phyloP scores from a whole-genome alignment of 2,888 invertebrate genomes.

The Platerodrilus igneus region DNA sequence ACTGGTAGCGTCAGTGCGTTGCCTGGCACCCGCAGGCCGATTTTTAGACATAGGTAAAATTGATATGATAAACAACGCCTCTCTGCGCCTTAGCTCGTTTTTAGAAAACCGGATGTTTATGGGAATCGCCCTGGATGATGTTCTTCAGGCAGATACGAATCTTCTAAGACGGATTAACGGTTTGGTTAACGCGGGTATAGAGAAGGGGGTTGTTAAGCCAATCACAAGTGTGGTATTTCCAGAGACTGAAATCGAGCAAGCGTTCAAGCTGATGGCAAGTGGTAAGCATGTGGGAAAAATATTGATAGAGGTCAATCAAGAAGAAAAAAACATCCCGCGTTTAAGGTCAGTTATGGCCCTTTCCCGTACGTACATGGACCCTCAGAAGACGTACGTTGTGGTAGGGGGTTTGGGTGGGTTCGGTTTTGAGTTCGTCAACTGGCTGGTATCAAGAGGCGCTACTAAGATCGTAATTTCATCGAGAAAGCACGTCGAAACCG shows the following conservation, averaged over 20 bases:
- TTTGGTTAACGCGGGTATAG: slow-evolving; percentile 79
- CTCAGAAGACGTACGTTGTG: slow-evolving; percentile 68
- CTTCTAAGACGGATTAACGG: slow-evolving; percentile 71
- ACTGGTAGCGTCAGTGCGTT: slow-evolving; percentile 87
- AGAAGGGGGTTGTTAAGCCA: slow-evolving; percentile 81
- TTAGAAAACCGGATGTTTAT: slow-evolving; percentile 97
- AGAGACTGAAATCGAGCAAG: slow-evolving; percentile 84
- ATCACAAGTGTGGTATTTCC: slow-evolving; percentile 80
- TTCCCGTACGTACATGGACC: slow-evolving; percentile 79
- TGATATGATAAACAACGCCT: slow-evolving; percentile 85
- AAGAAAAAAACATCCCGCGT: slow-evolving; percentile 59
- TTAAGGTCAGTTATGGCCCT: slow-evolving; percentile 68
- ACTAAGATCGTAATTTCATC: slow-evolving; percentile 80
- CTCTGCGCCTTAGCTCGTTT: slow-evolving; percentile 92
- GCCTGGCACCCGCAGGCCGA: slow-evolving; percentile 86
- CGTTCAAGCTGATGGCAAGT: slow-evolving; percentile 94
- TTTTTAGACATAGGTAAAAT: slow-evolving; percentile 98
- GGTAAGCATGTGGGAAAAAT: slow-evolving; percentile 98
- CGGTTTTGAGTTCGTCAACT: slow-evolving; percentile 86
- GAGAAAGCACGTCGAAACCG: slow-evolving; percentile 82
- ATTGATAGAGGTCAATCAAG: slow-evolving; percentile 79
- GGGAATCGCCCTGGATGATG: slow-evolving; percentile 89
- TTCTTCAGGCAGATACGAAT: slow-evolving; percentile 72
- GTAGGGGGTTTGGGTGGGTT: slow-evolving; percentile 94
- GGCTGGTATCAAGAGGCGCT: too few species aligned